A percentile compares a stretch with the other conserved stretches of the same genome.
These are phyloP conservation scores for Lycocorax pyrrhopterus DNA, from an alignment of 2,113 vertebrate species.

Conservation along the genomic window DNA sequence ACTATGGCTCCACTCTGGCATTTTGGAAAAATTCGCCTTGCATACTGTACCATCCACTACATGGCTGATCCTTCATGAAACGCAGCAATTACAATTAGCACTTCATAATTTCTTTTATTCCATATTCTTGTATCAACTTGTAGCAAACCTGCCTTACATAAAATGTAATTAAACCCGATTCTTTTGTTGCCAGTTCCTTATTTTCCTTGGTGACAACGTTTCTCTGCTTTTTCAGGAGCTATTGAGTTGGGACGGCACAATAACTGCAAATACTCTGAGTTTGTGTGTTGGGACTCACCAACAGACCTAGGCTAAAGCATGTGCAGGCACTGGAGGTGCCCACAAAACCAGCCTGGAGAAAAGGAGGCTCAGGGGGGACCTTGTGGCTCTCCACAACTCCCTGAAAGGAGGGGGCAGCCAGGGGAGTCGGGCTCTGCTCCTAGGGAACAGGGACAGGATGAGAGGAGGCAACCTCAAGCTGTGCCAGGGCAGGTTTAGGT, in stretches of 20 bases:
- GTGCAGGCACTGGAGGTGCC: not conserved
- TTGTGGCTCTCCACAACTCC: not conserved
- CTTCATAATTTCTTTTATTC: not conserved
- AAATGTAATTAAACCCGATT: not conserved
- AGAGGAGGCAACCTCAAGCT: accelerated
- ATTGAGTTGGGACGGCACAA: not conserved
- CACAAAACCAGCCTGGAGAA: not conserved
- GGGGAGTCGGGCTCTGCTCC: not conserved
- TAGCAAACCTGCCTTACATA: not conserved
- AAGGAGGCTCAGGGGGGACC: not conserved
- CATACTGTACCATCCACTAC: too few species aligned
- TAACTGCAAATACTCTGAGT: not conserved
- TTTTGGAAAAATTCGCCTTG: not conserved
- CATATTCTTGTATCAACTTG: not conserved
- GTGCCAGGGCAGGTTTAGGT: not conserved
- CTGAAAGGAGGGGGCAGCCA: not conserved
- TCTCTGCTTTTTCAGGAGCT: not conserved
- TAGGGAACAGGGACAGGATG: not conserved
- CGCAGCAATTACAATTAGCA: not conserved
- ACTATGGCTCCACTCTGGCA: not conserved
- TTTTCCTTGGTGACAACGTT: not conserved
- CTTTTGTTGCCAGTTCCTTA: not conserved
- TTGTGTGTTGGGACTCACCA: not conserved
- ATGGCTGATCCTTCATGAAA: not conserved
- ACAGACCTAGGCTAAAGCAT: not conserved